Evolutionary conservation across 2,888 invertebrate species (phyloP).

Genomic region (Drosophila algonquin): DNA sequence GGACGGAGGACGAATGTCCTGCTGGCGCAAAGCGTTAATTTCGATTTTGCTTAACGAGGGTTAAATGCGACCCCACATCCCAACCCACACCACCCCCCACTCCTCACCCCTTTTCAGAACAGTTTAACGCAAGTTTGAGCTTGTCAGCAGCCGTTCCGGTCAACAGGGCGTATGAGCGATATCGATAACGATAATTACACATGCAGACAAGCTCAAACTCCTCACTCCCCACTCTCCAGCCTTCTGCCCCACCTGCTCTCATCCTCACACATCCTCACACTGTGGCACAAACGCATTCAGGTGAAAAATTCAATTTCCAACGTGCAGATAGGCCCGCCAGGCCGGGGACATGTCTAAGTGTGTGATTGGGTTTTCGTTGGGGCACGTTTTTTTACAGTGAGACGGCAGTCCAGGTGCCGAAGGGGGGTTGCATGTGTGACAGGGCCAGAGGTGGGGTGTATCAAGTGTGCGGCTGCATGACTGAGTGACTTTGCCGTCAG

Average conservation of each 20-base stretch:
- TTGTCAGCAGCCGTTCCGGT: conserved; percentile 34
- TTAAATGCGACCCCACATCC: conserved; percentile 51
- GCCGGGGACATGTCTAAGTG: conserved; percentile 48
- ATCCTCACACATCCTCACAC: neutral
- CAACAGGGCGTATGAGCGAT: conserved; percentile 74
- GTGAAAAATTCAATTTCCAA: conserved; percentile 73
- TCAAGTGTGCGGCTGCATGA: conserved; percentile 70
- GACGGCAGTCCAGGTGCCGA: conserved; percentile 1
- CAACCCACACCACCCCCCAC: neutral
- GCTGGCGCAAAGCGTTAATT: conserved; percentile 69
- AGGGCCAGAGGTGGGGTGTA: conserved; percentile 10
- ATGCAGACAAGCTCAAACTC: conserved; percentile 51
- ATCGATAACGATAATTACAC: conserved; percentile 76
- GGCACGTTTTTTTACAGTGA: neutral
- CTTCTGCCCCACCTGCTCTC: neutral
- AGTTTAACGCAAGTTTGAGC: conserved; percentile 35
- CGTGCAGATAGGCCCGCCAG: conserved; percentile 41
- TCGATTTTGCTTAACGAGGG: conserved; percentile 75
- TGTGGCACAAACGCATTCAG: conserved; percentile 53
- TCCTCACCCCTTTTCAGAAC: conserved; percentile 6
- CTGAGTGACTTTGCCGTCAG: conserved; percentile 71
- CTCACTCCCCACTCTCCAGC: neutral
- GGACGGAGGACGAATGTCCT: conserved; percentile 55
- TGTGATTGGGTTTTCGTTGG: conserved; percentile 29
- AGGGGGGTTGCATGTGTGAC: neutral